Evolutionary conservation across 2,797 vertebrate species (phyloP).

Genomic region (Muscicapa comitata): DNA sequence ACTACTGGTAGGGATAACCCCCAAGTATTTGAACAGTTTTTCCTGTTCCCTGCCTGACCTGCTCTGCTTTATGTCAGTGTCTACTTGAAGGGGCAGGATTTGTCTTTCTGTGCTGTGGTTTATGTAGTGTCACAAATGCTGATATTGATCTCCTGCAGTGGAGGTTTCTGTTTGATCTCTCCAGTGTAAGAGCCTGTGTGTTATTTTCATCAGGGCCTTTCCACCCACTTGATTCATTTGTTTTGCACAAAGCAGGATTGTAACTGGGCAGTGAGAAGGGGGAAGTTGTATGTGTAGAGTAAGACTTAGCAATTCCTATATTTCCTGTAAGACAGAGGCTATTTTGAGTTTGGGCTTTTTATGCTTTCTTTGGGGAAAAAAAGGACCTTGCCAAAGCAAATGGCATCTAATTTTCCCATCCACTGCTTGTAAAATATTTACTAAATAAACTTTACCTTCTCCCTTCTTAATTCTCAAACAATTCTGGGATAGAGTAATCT

Average conservation of each 20-base stretch:
- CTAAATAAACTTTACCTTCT: background rate
- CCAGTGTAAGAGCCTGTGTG: background rate
- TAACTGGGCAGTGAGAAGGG: background rate
- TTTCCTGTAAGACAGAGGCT: background rate
- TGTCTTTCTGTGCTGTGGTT: constrained; percentile 15
- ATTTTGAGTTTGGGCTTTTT: background rate
- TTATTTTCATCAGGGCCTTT: constrained; percentile 33
- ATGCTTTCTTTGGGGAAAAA: background rate
- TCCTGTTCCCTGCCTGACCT: constrained; percentile 45
- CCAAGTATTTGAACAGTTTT: background rate
- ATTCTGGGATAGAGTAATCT: background rate
- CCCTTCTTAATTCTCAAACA: background rate
- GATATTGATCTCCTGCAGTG: constrained; percentile 16
- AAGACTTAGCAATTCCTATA: background rate
- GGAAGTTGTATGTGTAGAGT: background rate
- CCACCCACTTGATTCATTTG: constrained; percentile 11
- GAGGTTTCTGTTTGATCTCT: constrained; percentile 41
- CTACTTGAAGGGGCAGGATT: background rate
- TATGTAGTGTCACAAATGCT: constrained; percentile 35
- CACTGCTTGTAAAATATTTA: background rate
- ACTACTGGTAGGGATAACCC: background rate
- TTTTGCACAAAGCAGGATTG: constrained; percentile 33
- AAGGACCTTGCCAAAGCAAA: background rate
- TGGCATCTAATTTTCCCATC: background rate
- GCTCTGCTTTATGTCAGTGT: constrained; percentile 44